phyloP scores from a whole-genome alignment of 2,113 vertebrate species.

The Mionectes macconnelli region DNA sequence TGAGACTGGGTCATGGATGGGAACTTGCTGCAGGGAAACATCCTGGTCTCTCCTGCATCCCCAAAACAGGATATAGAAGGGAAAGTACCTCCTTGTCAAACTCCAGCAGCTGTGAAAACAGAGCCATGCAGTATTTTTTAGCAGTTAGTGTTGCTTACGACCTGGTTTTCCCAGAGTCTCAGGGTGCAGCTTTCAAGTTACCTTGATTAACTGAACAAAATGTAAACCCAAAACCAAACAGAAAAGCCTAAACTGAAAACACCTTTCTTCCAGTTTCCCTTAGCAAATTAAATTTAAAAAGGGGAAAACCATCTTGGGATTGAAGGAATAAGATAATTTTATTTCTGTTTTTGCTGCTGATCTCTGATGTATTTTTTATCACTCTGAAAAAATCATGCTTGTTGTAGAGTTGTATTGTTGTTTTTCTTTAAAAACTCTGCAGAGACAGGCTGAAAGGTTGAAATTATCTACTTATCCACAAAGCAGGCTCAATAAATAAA shows the following conservation, averaged over 20 bases:
- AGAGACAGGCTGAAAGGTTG: background rate
- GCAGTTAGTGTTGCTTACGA: background rate
- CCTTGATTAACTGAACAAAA: background rate
- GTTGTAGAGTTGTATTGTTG: background rate
- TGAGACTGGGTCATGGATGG: background rate
- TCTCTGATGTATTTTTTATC: constrained; percentile 13
- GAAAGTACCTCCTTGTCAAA: background rate
- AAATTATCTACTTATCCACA: background rate
- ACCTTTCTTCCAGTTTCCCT: background rate
- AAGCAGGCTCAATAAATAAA: background rate
- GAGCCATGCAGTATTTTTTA: background rate
- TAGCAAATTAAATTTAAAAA: background rate
- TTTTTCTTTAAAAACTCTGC: constrained; percentile 19
- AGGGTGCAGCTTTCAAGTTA: constrained; percentile 17
- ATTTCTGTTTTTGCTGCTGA: background rate
- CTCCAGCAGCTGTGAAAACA: background rate
- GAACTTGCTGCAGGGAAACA: background rate
- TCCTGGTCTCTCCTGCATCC: background rate
- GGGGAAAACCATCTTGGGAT: background rate
- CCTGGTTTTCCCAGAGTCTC: background rate
- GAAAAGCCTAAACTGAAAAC: background rate
- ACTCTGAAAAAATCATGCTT: background rate
- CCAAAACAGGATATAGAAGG: background rate
- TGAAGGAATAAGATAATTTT: background rate
- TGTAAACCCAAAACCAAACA: background rate